Conservation (phyloP, 2,797 vertebrate species). For the Corythornis leucogaster region DNA sequence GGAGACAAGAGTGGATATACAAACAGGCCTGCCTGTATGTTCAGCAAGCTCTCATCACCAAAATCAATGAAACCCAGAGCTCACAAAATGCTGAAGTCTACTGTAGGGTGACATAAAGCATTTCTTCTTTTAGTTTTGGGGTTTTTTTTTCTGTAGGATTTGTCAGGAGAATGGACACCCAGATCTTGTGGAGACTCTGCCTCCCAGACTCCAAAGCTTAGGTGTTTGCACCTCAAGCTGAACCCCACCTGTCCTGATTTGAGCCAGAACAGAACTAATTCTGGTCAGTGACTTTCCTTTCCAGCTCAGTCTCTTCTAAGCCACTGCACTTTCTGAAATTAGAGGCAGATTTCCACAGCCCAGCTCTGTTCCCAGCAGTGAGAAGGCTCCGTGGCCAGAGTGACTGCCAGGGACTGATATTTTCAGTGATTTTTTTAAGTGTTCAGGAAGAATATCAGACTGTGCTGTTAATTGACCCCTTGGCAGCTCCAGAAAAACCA, state of each 20-base stretch:
- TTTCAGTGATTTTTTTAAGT: neutral
- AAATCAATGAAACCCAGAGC: neutral
- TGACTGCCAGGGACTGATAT: neutral
- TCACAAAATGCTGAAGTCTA: neutral
- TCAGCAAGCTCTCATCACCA: neutral
- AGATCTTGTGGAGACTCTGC: neutral
- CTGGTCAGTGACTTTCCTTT: neutral
- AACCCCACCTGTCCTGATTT: neutral
- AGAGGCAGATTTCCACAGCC: neutral
- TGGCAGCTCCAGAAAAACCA: neutral
- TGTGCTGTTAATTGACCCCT: neutral
- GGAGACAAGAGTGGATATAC: neutral
- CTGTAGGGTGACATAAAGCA: neutral
- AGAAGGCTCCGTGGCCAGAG: neutral
- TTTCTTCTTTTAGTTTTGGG: neutral
- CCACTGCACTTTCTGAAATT: neutral
- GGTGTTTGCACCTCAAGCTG: neutral
- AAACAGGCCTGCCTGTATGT: fast-evolving
- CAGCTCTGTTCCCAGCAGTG: neutral
- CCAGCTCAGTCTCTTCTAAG: neutral
- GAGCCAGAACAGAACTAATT: neutral
- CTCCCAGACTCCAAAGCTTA: neutral
- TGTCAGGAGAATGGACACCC: neutral
- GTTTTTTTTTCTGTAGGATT: neutral
- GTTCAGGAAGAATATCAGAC: neutral